phyloP scores from a whole-genome alignment of 1,140 invertebrate genomes.

The Bombus haemorrhoidalis region DNA sequence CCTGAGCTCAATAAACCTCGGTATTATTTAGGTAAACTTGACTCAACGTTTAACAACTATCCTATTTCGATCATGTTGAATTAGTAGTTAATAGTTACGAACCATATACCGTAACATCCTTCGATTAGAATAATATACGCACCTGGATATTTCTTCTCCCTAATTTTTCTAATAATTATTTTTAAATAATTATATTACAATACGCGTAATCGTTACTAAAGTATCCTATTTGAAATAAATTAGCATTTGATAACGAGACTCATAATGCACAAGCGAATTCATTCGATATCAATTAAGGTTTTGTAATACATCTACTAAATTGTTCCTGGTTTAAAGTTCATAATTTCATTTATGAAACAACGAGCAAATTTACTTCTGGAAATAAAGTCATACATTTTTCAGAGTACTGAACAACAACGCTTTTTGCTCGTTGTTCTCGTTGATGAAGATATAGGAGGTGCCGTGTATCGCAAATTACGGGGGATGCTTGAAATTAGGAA shows the following conservation, averaged over 20 bases:
- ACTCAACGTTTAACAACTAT: not conserved
- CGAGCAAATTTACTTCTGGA: not conserved
- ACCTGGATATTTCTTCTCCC: fast-evolving
- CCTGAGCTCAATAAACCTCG: not conserved
- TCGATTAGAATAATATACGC: too few species aligned
- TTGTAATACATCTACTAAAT: not conserved
- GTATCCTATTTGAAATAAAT: not conserved
- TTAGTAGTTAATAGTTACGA: not conserved
- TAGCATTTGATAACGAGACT: not conserved
- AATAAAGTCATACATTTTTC: not conserved
- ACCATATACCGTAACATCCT: too few species aligned
- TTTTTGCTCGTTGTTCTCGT: not conserved
- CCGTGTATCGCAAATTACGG: too few species aligned
- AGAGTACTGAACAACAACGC: not conserved
- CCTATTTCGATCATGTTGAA: not conserved
- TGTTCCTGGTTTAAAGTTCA: not conserved
- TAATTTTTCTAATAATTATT: too few species aligned
- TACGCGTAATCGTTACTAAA: not conserved
- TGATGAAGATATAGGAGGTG: not conserved
- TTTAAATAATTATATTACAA: too few species aligned
- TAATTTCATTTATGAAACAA: not conserved
- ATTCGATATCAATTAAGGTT: not conserved
- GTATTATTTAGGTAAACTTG: not conserved
- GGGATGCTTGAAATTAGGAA: too few species aligned
- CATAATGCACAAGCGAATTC: not conserved